Evolutionary conservation across 2,888 invertebrate species (phyloP), one percentile per base, ranked within the genome.

Genomic region (Caenorhabditis sp.): DNA sequence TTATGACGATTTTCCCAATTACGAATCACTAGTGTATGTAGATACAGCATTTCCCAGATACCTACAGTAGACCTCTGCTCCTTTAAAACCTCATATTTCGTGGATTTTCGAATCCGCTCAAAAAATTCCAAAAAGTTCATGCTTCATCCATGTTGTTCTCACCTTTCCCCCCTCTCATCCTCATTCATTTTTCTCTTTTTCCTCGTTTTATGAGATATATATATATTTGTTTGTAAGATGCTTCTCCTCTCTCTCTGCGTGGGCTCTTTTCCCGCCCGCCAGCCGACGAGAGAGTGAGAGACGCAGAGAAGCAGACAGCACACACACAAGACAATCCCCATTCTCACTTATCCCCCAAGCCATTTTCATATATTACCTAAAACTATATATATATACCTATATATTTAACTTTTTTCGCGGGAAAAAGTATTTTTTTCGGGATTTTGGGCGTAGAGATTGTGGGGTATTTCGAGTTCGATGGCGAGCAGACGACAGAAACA

Each of bases 401-500:
- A 43, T 12, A 43, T 12, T 10, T 43, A 43, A 43, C 7, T 43
- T 43, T 43, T 43, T 43, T 43, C 43, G 17, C 2, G 8, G 43
- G 14, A 3, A 12, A 12, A 12, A 12, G 17, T 43, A 3, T 43
- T 10, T 17, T 17, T 17, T 43, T 14, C 14, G 14, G 17, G 36
- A 36, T 36, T 36, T 36, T 36, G 5, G 31, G 5, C 31, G 31
- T 10, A 4, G 10, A 31, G 10, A 31, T 2, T 43, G 43, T 12
- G 43, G 3, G 43, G 14, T 3, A 12, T 2, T 10, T 43, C 10
- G 17, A 17, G 43, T n/a, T n/a, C 36, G 43, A 80, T 80, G 84
- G 84, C 84, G 59, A 80, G 81, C 64, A 76, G 85, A 62, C 79
- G 82, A 60, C 83, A 84, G 61, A 82, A 83, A 65, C 85, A 85